phyloP scores from a whole-genome alignment of 2,888 invertebrate genomes.

The Drosophila quasianomalipes region DNA sequence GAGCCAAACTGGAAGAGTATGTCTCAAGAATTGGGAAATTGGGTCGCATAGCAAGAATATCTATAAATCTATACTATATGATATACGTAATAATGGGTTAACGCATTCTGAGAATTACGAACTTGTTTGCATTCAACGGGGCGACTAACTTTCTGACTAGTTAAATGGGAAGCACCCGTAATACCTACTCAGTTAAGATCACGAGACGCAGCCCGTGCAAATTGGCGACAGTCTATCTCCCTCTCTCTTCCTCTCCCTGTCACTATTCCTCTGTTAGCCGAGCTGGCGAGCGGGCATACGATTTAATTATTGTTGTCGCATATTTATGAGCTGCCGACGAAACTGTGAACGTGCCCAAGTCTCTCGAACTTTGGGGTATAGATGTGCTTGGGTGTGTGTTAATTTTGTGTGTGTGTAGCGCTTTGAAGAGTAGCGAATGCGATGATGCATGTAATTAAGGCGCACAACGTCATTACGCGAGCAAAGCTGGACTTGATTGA shows the following conservation, averaged over 20 bases:
- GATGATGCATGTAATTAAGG: slow-evolving; percentile 70
- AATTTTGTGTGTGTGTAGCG: slow-evolving; percentile 11
- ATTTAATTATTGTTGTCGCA: slow-evolving; percentile 58
- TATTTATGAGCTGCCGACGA: slow-evolving; percentile 62
- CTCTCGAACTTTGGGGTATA: slow-evolving; percentile 11
- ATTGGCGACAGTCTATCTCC: slow-evolving; percentile 42
- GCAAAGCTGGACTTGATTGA: slow-evolving; percentile 44
- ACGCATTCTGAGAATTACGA: slow-evolving; percentile 20
- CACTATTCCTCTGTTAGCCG: neutral
- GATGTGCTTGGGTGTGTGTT: slow-evolving; percentile 1
- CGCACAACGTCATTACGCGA: slow-evolving; percentile 34
- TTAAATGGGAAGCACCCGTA: slow-evolving; percentile 68
- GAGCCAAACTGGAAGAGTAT: neutral
- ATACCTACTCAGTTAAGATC: slow-evolving; percentile 45
- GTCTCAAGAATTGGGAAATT: neutral
- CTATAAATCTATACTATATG: neutral
- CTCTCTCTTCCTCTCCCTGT: neutral
- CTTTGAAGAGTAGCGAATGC: slow-evolving; percentile 44
- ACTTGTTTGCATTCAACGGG: slow-evolving; percentile 31
- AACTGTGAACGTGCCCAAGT: slow-evolving; percentile 45
- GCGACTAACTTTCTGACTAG: slow-evolving; percentile 50
- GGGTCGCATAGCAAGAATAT: neutral
- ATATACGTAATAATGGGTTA: neutral
- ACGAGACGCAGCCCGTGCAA: slow-evolving; percentile 75
- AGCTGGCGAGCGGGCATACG: slow-evolving; percentile 6